Conservation (phyloP, 2,888 invertebrate genomes). For the Monoplex corrugatus region DNA sequence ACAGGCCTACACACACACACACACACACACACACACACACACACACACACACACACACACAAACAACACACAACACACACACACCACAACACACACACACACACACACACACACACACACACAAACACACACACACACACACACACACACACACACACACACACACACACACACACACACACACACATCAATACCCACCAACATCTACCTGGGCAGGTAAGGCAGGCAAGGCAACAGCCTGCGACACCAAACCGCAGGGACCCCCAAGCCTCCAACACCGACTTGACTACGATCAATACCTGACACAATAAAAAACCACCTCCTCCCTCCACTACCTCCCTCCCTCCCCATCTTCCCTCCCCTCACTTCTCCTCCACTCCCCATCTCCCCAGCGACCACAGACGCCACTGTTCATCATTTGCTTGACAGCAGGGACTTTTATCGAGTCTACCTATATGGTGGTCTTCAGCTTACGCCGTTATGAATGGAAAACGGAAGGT, state of each 20-base stretch:
- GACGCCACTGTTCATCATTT: too few relatives aligned
- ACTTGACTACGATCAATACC: too few relatives aligned
- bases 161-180: not conserved
- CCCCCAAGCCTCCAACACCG: too few relatives aligned
- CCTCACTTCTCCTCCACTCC: not conserved
- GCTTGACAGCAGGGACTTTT: too few relatives aligned
- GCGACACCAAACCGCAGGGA: not conserved
- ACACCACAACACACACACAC: not conserved
- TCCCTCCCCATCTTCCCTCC: not conserved
- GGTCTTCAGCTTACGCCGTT: too few relatives aligned
- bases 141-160: not conserved
- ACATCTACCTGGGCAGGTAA: too few relatives aligned
- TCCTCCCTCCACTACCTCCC: not conserved
- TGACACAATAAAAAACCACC: not conserved
- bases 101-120: not conserved
- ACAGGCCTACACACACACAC: not conserved
- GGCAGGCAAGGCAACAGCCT: too few relatives aligned
- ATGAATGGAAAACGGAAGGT: too few relatives aligned
- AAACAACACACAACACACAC: not conserved
- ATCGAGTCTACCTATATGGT: too few relatives aligned
- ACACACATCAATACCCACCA: not conserved
- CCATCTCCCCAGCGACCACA: not conserved
- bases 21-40: not conserved
- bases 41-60: not conserved
- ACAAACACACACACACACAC: not conserved